Base-by-base conservation (phyloP, 2,113 vertebrate genomes). In the Thermophis baileyi region DNA sequence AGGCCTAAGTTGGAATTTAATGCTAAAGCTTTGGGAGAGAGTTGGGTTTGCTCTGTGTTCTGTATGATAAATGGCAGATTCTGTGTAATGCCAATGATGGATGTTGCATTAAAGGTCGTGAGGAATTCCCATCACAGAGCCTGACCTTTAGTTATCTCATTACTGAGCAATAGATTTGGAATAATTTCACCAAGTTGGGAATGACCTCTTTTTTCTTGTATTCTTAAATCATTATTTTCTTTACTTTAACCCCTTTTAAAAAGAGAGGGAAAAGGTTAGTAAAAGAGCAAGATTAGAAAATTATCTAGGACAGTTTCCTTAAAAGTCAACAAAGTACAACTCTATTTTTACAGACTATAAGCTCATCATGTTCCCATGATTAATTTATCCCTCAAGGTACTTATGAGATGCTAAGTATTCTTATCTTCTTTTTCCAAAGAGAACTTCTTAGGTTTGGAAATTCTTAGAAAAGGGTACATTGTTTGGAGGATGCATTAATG, bases 61-160 rank as follows among this genome's bases (percentile, higher is more conserved):
- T 91, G 94, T 94, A 94, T 96, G 96, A 97, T 97, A 97, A 97
- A 97, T 97, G 97, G 96, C 96, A 97, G 40, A 0, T 96, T 95
- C 96, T 95, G 24, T 97, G 96, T 95, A 97, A 97, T 96, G 96
- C 95, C 95, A 88, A 95, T 97, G 96, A 97, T 96, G 95, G 96
- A 97, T 97, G 96, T 94, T 96, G 94, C 94, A 94, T 90, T 94
- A 95, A 97, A 96, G 97, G 97, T 96, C 97, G 49, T 96, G 96
- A 95, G 96, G 95, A 97, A 97, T 96, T 97, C 97, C 97, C 96
- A 97, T 95, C 97, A 97, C 95, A 95, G 95, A 94, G 89, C 94
- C 95, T 97, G 96, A 97, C 97, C 97, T 97, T 97, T 97, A 96
- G 95, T 97, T 95, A 95, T 95, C 94, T 97, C 93, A 94, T 92